Evolutionary conservation across 2,797 vertebrate species (phyloP), one percentile per base, ranked within the genome.

Genomic region (Danio kyathit): DNA sequence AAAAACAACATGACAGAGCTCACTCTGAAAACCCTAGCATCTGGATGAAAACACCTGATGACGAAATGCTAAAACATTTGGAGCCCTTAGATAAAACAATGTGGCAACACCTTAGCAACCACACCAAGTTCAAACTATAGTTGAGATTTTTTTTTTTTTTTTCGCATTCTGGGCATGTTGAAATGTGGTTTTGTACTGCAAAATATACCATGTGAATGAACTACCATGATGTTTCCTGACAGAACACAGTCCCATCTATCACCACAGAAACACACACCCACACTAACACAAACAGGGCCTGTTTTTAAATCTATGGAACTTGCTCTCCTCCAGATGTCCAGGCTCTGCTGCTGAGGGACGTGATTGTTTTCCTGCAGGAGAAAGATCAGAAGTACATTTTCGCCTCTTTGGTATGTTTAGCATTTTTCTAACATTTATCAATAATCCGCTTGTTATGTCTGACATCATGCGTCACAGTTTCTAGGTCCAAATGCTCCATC

Each of bases 311-410:
- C n/a, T 41, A 11, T 49, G n/a, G 16, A 9, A 17, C 67, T 21
- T 75, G 65, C 60, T 56, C 40, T 57, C 56, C 63, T 86, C 67
- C 92, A 98, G 97, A 98, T 83, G 96, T 97, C 59, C 95, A 95
- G 19, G 96, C 96, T 29, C 92, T 98, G 86, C 95, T 98, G 17
- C 94, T 98, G 67, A 95, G 96, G 0, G 97, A 97, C 12, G 89
- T 95, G 78, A 90, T 98, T 4, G 88, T 98, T 63, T 98, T 98
- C 88, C 95, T 98, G 80, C 97, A 97, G 89, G 97, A 98, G 88
- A 98, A 98, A 87, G 97, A 98, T 89, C 97, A 98, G 92, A 97
- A 97, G 82, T 98, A 95, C 1, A 82, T 95, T 40, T 98, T 98
- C 77, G 96, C 96, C 0, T 95, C 95, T 51, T 83, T 98, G 95